These are phyloP conservation scores for Melanotaenia duboulayi DNA, from an alignment of 2,113 vertebrate genomes.

Conservation along the genomic window DNA sequence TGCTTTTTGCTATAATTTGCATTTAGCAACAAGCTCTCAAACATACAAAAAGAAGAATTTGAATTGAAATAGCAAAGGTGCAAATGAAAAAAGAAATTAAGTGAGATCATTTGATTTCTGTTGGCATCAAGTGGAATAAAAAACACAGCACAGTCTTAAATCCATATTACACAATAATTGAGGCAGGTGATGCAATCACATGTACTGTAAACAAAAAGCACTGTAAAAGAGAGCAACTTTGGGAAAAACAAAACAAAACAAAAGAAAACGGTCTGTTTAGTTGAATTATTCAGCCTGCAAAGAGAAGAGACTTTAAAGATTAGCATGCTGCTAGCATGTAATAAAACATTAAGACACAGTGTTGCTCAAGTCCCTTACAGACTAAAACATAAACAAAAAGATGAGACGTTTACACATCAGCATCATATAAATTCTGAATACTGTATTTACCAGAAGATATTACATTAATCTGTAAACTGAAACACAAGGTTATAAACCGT, in stretches of 20 bases:
- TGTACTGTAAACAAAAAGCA: background rate
- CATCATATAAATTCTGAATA: slow-evolving; percentile 7
- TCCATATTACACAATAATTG: background rate
- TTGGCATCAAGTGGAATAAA: slow-evolving; percentile 1
- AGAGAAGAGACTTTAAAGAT: background rate
- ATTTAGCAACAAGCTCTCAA: background rate
- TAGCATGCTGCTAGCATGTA: background rate
- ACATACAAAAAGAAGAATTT: slow-evolving; percentile 5
- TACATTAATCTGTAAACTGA: slow-evolving; percentile 14
- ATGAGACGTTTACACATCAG: background rate
- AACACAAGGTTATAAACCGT: background rate
- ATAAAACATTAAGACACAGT: background rate
- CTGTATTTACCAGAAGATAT: background rate
- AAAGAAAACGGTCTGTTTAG: accelerated
- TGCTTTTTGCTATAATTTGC: slow-evolving; percentile 5
- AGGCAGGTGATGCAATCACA: background rate
- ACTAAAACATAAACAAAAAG: background rate
- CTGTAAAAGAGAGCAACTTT: background rate
- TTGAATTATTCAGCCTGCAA: background rate
- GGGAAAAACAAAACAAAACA: background rate
- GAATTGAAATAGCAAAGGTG: background rate
- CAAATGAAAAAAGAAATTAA: background rate
- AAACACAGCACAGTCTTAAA: background rate
- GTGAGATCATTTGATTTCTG: slow-evolving; percentile 12
- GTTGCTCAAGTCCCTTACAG: background rate